Base-by-base conservation (phyloP, 2,888 invertebrate genomes). In the Ochlodes sylvanus region DNA sequence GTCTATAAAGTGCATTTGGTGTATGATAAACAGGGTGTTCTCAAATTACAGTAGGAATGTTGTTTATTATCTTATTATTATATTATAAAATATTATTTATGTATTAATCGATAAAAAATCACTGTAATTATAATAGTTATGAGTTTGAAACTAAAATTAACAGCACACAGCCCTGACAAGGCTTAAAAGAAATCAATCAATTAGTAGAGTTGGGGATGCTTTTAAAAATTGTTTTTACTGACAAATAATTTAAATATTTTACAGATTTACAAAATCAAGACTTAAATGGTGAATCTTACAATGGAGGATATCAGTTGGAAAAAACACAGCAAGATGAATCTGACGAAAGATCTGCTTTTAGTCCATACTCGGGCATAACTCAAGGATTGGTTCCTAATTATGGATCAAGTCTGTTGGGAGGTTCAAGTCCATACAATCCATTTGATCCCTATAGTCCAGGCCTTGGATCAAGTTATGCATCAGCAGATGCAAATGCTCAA, bases 401-500 rank as follows among this genome's bases (percentile, higher is more conserved):
- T 34, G 50, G 34, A 61, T 32, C 21, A 12, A 32, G n/a, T 0
- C 7, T 6, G 3, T 38, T 9, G 12, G 38, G 38, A 47, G 56
- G n/a, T 34, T 57, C 34, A 10, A 38, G 17, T 38, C 19, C 27
- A 0, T 47, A 64, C n/a, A 34, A 14, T 34, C 50, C 57, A 7
- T 32, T 56, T 14, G 32, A 32, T 10, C 17, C 19, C 14, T 44
- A 44, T 14, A 55, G 32, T 27, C 55, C 44, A 55, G 32, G 42
- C 14, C 21, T 47, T 19, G 64, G 21, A 1, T 19, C 64, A 10
- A 65, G 41, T 58, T 58, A 54, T 38, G 63, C 70, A 42, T 50
- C 64, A 63, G 63, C 70, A 14, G 63, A 62, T 19, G 62, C 71
- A 1, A 61, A 62, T 42, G 70, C 73, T 52, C 34, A 34, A 34